These are phyloP conservation scores for Hermetia illucens DNA, from an alignment of 1,140 invertebrate genomes.

Conservation along the genomic window DNA sequence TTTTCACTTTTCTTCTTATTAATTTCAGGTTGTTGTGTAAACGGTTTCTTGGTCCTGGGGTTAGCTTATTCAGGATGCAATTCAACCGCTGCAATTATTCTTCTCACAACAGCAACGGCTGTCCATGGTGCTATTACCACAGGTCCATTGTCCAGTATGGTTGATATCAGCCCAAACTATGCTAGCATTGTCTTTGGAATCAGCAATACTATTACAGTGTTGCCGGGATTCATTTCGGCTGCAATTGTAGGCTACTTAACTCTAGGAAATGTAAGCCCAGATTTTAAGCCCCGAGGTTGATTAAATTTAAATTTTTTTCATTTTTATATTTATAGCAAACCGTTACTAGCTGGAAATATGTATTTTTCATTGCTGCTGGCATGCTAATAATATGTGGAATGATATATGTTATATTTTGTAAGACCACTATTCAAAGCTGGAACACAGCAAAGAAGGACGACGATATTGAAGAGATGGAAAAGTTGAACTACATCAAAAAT, in stretches of 20 bases:
- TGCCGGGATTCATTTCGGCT: constrained; percentile 42
- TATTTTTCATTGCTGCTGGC: constrained; percentile 41
- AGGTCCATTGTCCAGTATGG: constrained; percentile 43
- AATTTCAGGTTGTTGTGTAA: constrained; percentile 33
- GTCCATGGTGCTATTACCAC: constrained; percentile 49
- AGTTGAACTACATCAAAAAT: too few species aligned
- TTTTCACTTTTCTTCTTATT: constrained; percentile 8
- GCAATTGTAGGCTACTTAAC: constrained; percentile 43
- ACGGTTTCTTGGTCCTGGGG: constrained; percentile 39
- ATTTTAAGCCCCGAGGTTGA: too few species aligned
- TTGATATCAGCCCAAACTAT: constrained; percentile 55
- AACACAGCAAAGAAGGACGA: constrained; percentile 28
- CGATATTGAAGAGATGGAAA: too few species aligned
- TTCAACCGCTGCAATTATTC: constrained; percentile 38
- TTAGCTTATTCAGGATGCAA: constrained; percentile 49
- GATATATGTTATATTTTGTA: constrained; percentile 39
- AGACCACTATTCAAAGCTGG: constrained; percentile 46
- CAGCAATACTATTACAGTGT: constrained; percentile 35
- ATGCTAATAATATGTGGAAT: constrained; percentile 38
- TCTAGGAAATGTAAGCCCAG: constrained; percentile 42
- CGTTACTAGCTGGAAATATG: constrained; percentile 46
- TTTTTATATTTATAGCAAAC: constrained; percentile 41
- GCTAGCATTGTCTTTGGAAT: constrained; percentile 45
- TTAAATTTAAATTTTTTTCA: constrained; percentile 4
- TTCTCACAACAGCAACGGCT: constrained; percentile 44